These are phyloP conservation scores for Agrotis puta DNA, from an alignment of 2,888 invertebrate genomes.

Conservation along the genomic window DNA sequence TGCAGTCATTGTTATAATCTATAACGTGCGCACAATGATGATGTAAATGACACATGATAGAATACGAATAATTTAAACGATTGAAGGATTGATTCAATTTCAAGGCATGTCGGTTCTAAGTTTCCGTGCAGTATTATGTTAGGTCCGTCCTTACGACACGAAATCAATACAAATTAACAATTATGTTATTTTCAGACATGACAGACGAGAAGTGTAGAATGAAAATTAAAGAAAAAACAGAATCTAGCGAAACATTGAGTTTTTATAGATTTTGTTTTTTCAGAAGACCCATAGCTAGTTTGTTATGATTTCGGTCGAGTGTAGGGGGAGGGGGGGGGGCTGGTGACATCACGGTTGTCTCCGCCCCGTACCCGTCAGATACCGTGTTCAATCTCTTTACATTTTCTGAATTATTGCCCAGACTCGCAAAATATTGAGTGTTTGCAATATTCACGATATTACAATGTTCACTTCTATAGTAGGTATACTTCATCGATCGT, in stretches of 20 bases:
- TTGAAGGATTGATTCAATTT: constrained; percentile 24
- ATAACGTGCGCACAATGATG: constrained; percentile 1
- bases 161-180: neutral
- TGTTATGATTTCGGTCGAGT: constrained; percentile 73
- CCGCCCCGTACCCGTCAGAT: constrained; percentile 74
- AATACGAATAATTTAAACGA: constrained; percentile 11
- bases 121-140: neutral
- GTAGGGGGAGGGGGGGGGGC: constrained; percentile 21
- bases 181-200: neutral
- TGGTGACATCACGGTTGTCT: constrained; percentile 79
- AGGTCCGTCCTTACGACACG: constrained; percentile 2
- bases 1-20: constrained; percentile 32
- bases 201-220: neutral
- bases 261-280: constrained; percentile 66
- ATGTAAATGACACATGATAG: constrained; percentile 18
- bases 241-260: too few species aligned
- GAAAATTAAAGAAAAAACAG: too few species aligned
- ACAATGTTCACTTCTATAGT: constrained; percentile 7
- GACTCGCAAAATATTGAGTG: constrained; percentile 72
- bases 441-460: constrained; percentile 51
- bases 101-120: neutral
- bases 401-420: constrained; percentile 75
- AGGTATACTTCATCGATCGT: constrained; percentile 19
- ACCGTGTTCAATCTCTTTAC: constrained; percentile 77
- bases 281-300: constrained; percentile 64